Percentiles rank a stretch among this genome's conserved stretches.
Conservation (phyloP, 2,113 vertebrate genomes). For the Todiramphus saurophagus region DNA sequence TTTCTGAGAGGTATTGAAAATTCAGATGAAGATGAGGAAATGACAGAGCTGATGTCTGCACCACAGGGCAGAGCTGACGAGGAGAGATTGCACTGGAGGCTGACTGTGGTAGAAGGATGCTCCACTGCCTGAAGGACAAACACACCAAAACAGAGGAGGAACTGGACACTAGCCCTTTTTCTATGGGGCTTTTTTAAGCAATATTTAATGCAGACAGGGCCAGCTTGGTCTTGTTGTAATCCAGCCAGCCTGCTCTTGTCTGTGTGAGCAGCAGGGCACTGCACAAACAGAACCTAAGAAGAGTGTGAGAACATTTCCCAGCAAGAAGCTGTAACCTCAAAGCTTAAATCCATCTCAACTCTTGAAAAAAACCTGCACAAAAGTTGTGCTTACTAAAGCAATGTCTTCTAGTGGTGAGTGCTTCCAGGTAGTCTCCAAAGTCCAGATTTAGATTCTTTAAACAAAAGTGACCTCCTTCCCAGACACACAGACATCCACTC, state of each 20-base stretch:
- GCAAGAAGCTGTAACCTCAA: neutral
- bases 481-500: neutral
- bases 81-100: neutral
- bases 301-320: neutral
- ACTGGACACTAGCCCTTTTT: neutral
- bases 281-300: neutral
- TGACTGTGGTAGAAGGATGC: neutral
- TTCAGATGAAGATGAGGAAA: neutral
- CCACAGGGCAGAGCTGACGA: neutral
- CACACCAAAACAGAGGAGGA: neutral
- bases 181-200: neutral
- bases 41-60: neutral
- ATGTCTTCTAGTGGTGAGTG: neutral
- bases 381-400: neutral
- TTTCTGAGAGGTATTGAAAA: neutral
- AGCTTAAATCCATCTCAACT: neutral
- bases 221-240: neutral
- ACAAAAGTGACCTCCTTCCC: neutral
- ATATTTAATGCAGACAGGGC: neutral
- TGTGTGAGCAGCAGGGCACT: neutral
- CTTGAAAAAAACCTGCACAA: neutral
- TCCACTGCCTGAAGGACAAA: neutral
- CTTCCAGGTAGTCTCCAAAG: neutral
- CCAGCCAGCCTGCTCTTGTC: neutral
- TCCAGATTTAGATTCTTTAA: neutral